Conservation (phyloP, 2,797 vertebrate species). For the Poecile montanus region DNA sequence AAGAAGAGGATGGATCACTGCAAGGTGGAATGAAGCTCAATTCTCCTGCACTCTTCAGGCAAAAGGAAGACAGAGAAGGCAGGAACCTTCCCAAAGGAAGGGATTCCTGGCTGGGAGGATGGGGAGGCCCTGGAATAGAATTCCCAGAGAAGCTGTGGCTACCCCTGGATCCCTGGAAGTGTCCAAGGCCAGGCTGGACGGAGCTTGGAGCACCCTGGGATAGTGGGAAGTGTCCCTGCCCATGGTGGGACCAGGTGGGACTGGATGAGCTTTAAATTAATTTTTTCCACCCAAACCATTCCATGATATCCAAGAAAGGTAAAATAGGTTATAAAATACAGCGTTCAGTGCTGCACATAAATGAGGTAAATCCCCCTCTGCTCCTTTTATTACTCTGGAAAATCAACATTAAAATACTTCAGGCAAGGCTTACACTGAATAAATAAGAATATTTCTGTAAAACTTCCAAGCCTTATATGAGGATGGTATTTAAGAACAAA, state of each 20-base stretch:
- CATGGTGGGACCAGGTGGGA: not conserved
- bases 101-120: not conserved
- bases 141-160: not conserved
- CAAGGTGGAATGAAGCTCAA: not conserved
- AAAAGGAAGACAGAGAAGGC: not conserved
- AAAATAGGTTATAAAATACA: not conserved
- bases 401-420: not conserved
- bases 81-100: not conserved
- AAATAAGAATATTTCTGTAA: not conserved
- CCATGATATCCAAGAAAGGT: not conserved
- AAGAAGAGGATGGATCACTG: not conserved
- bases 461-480: not conserved
- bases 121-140: accelerated
- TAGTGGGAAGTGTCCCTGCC: accelerated
- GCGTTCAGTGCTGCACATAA: not conserved
- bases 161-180: not conserved
- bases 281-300: not conserved
- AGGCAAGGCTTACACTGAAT: not conserved
- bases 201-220: not conserved
- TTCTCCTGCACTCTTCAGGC: not conserved
- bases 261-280: not conserved
- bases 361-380: not conserved
- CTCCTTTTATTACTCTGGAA: not conserved
- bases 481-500: not conserved
- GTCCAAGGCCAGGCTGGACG: not conserved